Evolutionary conservation across 2,888 invertebrate species (phyloP).

Genomic region (Calliphora vomitoria): DNA sequence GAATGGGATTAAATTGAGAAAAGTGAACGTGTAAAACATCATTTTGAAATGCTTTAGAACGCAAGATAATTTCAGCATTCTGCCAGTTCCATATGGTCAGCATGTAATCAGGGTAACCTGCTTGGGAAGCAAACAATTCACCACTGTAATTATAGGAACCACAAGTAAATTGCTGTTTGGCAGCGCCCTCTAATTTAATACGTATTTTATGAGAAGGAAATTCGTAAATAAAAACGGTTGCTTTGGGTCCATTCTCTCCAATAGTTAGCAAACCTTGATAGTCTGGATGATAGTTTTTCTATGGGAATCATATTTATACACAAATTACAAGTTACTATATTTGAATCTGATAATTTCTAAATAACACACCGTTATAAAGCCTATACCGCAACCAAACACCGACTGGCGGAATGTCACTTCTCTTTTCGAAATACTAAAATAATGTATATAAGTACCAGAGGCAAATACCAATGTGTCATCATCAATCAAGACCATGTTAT

Average conservation of each 20-base stretch:
- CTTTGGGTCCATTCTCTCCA: constrained; percentile 91
- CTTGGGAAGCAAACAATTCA: constrained; percentile 88
- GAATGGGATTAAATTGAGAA: constrained; percentile 91
- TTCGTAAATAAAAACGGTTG: constrained; percentile 92
- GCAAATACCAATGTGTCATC: constrained; percentile 90
- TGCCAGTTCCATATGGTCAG: constrained; percentile 96
- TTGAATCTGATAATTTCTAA: neutral
- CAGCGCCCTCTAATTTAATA: constrained; percentile 91
- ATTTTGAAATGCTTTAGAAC: constrained; percentile 93
- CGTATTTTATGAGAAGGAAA: constrained; percentile 92
- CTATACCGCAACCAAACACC: constrained; percentile 92
- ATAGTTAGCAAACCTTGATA: constrained; percentile 89
- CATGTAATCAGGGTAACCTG: constrained; percentile 93
- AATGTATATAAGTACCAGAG: constrained; percentile 92
- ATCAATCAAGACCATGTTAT: constrained; percentile 92
- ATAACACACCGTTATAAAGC: constrained; percentile 87
- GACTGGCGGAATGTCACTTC: constrained; percentile 90
- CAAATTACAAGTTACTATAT: neutral
- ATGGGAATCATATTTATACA: constrained; percentile 72
- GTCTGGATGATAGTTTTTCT: constrained; percentile 88
- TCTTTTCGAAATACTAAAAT: constrained; percentile 89
- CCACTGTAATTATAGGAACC: constrained; percentile 93
- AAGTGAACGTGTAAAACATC: constrained; percentile 92
- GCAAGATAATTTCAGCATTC: constrained; percentile 89
- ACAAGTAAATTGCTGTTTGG: constrained; percentile 89